Evolutionary conservation across 2,113 vertebrate genomes (phyloP).

Genomic region (Gnathonemus longibarbis): DNA sequence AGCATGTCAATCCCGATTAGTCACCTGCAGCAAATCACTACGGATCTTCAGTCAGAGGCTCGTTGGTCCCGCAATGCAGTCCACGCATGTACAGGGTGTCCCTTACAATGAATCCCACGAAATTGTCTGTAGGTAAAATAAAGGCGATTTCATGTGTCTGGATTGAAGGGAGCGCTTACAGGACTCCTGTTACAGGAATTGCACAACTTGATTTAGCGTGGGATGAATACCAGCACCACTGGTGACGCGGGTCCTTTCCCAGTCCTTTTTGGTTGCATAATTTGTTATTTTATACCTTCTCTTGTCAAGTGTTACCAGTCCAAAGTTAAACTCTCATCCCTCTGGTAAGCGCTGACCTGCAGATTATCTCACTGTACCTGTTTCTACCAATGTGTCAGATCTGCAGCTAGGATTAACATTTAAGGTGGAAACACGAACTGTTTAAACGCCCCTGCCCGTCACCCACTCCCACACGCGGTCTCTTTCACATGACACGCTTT

Average conservation of each 20-base stretch:
- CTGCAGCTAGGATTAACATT: conserved; percentile 11
- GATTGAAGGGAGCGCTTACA: not conserved
- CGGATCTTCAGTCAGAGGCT: conserved; percentile 3
- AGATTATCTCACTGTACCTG: conserved; percentile 8
- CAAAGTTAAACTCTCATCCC: conserved; percentile 33
- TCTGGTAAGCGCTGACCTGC: conserved; percentile 5
- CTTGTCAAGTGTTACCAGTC: conserved; percentile 39
- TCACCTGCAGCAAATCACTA: not conserved
- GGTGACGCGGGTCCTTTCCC: conserved; percentile 53
- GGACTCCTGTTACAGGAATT: conserved; percentile 38
- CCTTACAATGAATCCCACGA: conserved; percentile 13
- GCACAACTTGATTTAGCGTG: conserved; percentile 50
- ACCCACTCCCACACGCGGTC: conserved; percentile 11
- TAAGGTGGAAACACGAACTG: conserved; percentile 20
- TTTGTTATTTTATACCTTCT: conserved; percentile 35
- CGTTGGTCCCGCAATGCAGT: not conserved
- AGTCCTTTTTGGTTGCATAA: conserved; percentile 38
- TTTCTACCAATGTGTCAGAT: conserved; percentile 17
- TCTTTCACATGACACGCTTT: conserved; percentile 4
- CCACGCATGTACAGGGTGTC: not conserved
- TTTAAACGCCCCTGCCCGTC: conserved; percentile 8
- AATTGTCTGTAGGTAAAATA: conserved; percentile 4
- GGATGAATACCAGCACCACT: conserved; percentile 40
- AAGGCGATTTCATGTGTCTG: conserved; percentile 4
- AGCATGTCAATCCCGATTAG: conserved; percentile 17